Evolutionary conservation across 2,888 invertebrate genomes (phyloP).

Genomic region (Trilocha varians): DNA sequence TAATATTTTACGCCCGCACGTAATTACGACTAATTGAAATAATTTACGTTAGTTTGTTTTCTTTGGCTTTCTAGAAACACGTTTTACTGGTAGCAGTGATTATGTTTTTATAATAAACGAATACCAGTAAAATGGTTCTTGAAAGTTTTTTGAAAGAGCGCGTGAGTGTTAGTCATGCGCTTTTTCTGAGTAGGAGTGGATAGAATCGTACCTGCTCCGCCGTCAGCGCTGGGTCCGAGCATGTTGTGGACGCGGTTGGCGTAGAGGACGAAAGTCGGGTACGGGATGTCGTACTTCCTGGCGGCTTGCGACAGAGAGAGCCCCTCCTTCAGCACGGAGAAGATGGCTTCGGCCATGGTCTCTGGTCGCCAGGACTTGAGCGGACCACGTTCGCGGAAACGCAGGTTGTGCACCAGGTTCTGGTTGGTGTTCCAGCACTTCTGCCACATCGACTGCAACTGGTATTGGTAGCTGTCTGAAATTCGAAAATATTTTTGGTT

Average conservation of each 20-base stretch:
- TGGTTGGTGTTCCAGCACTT: conserved; percentile 97
- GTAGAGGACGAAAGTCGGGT: conserved; percentile 94
- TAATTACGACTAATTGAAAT: not conserved
- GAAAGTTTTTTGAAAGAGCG: not conserved
- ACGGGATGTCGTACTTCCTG: conserved; percentile 94
- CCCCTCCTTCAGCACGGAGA: conserved; percentile 92
- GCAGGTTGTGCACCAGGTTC: conserved; percentile 89
- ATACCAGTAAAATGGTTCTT: not conserved
- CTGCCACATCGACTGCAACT: conserved; percentile 96
- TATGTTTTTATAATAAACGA: not conserved
- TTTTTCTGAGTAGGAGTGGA: not conserved
- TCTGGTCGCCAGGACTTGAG: conserved; percentile 95
- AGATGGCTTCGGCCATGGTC: conserved; percentile 96
- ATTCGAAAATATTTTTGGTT: conserved; percentile 32
- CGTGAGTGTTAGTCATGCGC: not conserved
- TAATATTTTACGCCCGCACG: conserved; percentile 5
- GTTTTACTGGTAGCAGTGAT: not conserved
- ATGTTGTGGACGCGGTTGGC: conserved; percentile 95
- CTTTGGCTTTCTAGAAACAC: conserved; percentile 16
- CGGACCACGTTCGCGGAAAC: conserved; percentile 93
- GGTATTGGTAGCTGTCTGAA: conserved; percentile 95
- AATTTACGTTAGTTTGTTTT: conserved; percentile 17
- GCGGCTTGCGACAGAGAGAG: conserved; percentile 92
- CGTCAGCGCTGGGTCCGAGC: conserved; percentile 93
- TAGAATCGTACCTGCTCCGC: conserved; percentile 83